Conservation (phyloP, 2,113 vertebrate species). For the Pluvialis apricaria region DNA sequence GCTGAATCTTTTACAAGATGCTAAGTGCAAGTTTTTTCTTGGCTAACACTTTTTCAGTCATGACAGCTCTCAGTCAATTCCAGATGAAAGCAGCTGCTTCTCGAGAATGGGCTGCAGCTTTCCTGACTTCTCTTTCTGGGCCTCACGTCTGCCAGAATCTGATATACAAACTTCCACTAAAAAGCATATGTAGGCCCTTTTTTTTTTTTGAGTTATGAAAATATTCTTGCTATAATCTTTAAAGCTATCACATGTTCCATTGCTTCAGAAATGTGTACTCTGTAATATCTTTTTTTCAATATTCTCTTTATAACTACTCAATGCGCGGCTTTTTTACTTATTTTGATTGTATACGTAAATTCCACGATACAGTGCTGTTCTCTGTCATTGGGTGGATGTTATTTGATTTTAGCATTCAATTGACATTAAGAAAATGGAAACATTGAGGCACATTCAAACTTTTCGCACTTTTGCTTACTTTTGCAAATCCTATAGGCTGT, state of each 20-base stretch:
- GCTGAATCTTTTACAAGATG: not conserved
- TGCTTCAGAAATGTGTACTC: not conserved
- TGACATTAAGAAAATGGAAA: not conserved
- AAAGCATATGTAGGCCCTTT: not conserved
- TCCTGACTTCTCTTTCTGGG: not conserved
- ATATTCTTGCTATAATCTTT: not conserved
- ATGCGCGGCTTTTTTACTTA: not conserved
- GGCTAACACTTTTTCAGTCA: not conserved
- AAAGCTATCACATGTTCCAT: not conserved
- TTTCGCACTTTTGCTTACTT: not conserved
- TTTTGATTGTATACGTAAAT: not conserved
- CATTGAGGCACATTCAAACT: not conserved
- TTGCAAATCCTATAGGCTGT: not conserved
- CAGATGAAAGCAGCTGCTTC: slow-evolving; percentile 28
- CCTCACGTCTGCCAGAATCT: not conserved
- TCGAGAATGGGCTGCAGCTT: not conserved
- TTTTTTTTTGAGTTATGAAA: not conserved
- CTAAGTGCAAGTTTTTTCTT: not conserved
- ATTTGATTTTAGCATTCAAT: not conserved
- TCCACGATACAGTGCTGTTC: not conserved
- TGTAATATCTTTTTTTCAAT: not conserved
- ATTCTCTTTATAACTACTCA: not conserved
- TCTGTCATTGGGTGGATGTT: not conserved
- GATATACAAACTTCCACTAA: not conserved
- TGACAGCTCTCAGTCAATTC: not conserved